Percentiles rank a stretch among this genome's conserved stretches.
phyloP scores from a whole-genome alignment of 2,113 vertebrate species.

The Mystacornis crossleyi region DNA sequence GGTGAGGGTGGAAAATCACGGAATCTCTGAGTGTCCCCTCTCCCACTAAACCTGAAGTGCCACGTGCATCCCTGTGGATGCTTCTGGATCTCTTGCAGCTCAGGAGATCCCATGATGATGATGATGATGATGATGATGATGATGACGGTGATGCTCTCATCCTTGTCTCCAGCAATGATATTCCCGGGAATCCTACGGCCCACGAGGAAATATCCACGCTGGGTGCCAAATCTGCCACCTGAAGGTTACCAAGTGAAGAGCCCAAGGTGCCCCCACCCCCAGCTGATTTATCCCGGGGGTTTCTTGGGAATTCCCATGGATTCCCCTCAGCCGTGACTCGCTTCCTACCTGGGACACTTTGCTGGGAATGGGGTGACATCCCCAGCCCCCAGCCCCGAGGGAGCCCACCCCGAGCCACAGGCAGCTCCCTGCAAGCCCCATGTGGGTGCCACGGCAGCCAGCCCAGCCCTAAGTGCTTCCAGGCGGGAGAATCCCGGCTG shows the following conservation, averaged over 20 bases:
- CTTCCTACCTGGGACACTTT: background rate
- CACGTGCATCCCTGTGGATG: background rate
- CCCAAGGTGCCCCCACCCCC: accelerated
- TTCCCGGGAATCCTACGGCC: background rate
- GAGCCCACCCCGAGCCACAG: accelerated
- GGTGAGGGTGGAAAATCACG: background rate
- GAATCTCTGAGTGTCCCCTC: too few relatives aligned
- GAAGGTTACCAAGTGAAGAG: background rate
- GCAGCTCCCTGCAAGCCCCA: background rate
- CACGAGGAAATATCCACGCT: accelerated
- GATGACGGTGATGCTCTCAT: background rate
- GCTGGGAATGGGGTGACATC: background rate
- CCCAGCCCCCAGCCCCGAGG: background rate
- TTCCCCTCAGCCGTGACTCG: accelerated
- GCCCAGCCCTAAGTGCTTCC: background rate
- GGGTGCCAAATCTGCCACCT: accelerated
- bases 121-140: background rate
- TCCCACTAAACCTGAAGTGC: accelerated
- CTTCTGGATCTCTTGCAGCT: background rate
- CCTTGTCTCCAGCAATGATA: background rate
- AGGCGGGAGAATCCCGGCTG: background rate
- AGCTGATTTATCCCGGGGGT: accelerated
- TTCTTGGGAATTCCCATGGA: accelerated
- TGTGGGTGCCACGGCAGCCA: background rate
- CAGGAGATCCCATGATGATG: background rate